These are phyloP conservation scores for Heptranchias perlo DNA, from an alignment of 2,113 vertebrate genomes.

Conservation along the genomic window DNA sequence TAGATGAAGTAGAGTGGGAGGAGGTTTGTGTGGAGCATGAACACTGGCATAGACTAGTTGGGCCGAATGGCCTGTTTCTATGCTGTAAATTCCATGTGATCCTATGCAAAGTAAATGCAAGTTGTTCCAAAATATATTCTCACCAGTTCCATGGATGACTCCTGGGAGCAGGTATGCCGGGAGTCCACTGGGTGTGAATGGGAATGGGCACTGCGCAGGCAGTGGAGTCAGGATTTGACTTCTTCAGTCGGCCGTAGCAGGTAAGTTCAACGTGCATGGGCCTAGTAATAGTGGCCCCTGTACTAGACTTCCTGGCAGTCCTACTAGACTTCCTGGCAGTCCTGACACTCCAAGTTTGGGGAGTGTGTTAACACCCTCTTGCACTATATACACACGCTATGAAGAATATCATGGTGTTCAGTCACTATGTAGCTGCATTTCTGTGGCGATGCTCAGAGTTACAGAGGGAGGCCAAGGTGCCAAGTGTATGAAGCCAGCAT, in stretches of 20 bases:
- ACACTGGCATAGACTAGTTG: not conserved
- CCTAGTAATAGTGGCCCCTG: not conserved
- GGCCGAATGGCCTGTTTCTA: not conserved
- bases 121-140: not conserved
- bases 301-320: not conserved
- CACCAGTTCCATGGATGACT: no score
- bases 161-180: not conserved
- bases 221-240: not conserved
- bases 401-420: not conserved
- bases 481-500: not conserved
- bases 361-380: not conserved
- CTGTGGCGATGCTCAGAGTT: not conserved
- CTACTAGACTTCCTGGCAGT: not conserved
- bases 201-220: not conserved
- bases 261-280: not conserved
- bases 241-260: not conserved
- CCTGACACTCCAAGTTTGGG: not conserved
- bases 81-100: not conserved
- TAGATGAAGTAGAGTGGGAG: not conserved
- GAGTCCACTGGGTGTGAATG: not conserved
- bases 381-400: not conserved
- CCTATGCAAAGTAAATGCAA: not conserved
- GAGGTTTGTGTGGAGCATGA: not conserved
- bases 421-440: not conserved
- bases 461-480: not conserved